Evolutionary conservation across 2,113 vertebrate genomes (phyloP).

Genomic region (Isichthys henryi): DNA sequence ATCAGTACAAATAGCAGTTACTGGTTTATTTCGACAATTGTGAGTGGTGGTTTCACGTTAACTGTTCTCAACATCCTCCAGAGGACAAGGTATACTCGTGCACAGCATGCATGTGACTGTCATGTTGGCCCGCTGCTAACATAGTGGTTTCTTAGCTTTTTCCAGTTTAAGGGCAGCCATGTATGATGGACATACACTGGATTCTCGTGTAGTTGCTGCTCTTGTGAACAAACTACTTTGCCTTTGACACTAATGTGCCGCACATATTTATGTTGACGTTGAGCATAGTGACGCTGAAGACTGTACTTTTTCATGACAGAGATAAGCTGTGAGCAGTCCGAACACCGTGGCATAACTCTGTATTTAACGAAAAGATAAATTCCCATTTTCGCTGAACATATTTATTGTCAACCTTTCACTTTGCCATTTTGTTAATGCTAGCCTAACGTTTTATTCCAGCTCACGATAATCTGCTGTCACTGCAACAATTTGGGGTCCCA

Average conservation of each 20-base stretch:
- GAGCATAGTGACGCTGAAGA: not conserved
- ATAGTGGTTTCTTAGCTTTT: not conserved
- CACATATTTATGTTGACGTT: not conserved
- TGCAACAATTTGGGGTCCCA: not conserved
- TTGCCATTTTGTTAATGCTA: not conserved
- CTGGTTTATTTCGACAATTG: no score
- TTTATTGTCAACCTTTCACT: not conserved
- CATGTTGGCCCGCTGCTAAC: no score
- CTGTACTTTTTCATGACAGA: not conserved
- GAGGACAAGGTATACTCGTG: no score
- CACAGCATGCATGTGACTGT: no score
- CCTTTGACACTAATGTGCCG: not conserved
- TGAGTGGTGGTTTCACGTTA: no score
- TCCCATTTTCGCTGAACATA: not conserved
- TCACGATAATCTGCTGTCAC: not conserved
- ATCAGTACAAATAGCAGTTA: no score
- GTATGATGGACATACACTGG: not conserved
- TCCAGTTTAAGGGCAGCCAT: not conserved
- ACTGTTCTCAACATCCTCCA: no score
- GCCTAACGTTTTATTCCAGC: not conserved
- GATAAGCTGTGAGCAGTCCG: not conserved
- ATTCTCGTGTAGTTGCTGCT: not conserved
- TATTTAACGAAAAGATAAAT: not conserved
- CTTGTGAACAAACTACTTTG: not conserved
- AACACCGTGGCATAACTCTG: not conserved